Conservation (phyloP, 2,797 vertebrate species). For the Falco rusticolus region DNA sequence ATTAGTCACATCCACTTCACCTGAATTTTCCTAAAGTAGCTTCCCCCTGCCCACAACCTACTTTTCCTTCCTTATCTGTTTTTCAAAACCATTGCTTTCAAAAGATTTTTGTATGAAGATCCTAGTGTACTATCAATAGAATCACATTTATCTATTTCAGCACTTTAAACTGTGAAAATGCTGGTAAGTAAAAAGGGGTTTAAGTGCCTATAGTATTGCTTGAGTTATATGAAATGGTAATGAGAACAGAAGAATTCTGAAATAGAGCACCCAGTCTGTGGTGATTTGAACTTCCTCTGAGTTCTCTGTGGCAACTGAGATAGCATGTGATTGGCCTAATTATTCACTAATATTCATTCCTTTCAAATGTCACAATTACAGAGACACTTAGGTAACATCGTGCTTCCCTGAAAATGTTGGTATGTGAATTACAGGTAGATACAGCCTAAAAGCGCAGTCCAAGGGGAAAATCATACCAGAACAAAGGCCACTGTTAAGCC, state of each 20-base stretch:
- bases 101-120: not conserved
- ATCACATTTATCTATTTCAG: not conserved
- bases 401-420: not conserved
- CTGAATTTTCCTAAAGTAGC: not conserved
- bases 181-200: not conserved
- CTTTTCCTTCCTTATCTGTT: not conserved
- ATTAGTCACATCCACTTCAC: not conserved
- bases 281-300: not conserved
- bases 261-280: not conserved
- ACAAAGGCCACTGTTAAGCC: not conserved
- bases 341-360: not conserved
- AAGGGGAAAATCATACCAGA: not conserved
- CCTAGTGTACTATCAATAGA: not conserved
- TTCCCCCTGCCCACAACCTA: not conserved
- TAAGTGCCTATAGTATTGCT: not conserved
- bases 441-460: not conserved
- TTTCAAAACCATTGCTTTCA: conserved; percentile 3
- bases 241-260: not conserved
- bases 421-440: not conserved
- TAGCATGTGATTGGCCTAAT: not conserved
- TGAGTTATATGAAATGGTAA: not conserved
- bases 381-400: not conserved
- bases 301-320: not conserved
- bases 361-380: not conserved
- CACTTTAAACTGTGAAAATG: not conserved